Percentiles rank a stretch among this genome's conserved stretches.
These are phyloP conservation scores for Hoplostethus mediterraneus DNA, from an alignment of 2,797 vertebrate species.

Conservation along the genomic window DNA sequence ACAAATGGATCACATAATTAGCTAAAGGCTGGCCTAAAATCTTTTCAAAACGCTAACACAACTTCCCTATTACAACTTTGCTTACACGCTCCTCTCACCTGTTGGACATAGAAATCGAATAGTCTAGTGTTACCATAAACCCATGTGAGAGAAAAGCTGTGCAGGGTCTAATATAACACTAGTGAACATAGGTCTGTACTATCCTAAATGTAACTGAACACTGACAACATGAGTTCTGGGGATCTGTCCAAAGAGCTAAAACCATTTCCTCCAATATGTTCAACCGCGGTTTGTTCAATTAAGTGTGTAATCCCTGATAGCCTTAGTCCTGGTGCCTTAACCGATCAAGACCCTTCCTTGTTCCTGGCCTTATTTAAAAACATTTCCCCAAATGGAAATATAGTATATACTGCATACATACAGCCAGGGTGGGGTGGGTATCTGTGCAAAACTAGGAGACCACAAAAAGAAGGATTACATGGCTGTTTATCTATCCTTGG, in stretches of 20 bases:
- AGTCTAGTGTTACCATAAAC: slow-evolving; percentile 36
- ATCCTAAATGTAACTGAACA: slow-evolving; percentile 54
- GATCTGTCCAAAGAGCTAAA: slow-evolving; percentile 52
- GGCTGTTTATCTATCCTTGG: slow-evolving; percentile 95
- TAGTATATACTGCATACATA: slow-evolving; percentile 84
- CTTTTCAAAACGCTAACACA: slow-evolving; percentile 18
- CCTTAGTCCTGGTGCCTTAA: slow-evolving; percentile 75
- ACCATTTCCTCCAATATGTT: slow-evolving; percentile 44
- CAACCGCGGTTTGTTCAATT: slow-evolving; percentile 63
- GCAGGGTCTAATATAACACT: slow-evolving; percentile 51
- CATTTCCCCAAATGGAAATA: slow-evolving; percentile 83
- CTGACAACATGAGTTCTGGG: slow-evolving; percentile 33
- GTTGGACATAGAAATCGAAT: slow-evolving; percentile 26
- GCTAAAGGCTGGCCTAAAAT: slow-evolving; percentile 39
- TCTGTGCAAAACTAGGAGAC: slow-evolving; percentile 84
- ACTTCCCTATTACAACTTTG: slow-evolving; percentile 24
- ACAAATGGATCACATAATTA: slow-evolving; percentile 31
- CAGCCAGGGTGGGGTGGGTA: slow-evolving; percentile 78
- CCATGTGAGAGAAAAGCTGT: slow-evolving; percentile 40
- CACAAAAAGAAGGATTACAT: slow-evolving; percentile 64
- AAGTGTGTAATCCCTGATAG: slow-evolving; percentile 76
- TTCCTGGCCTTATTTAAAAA: slow-evolving; percentile 77
- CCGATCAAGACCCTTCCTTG: slow-evolving; percentile 72
- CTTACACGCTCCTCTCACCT: slow-evolving; percentile 29
- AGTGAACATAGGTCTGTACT: slow-evolving; percentile 38